Base-by-base conservation (phyloP, 1,140 invertebrate species). In the Apocrypta bakeri region DNA sequence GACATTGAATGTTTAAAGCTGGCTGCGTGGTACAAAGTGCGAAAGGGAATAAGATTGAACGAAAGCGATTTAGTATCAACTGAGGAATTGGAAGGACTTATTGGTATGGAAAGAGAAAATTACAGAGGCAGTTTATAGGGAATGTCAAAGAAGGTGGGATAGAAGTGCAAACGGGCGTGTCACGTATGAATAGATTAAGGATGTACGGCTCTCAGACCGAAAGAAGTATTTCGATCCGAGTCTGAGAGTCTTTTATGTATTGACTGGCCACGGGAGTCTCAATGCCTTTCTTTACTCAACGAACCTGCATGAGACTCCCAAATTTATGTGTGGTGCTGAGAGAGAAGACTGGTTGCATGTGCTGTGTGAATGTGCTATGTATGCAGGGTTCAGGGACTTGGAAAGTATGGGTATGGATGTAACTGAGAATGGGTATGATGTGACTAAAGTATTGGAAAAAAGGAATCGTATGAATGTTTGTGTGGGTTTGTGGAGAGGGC, bases 1-100 rank as follows among this genome's bases (percentile, higher is more conserved):
- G 85, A 88, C 33, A 61, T 87, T 48, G 78, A 61, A n/a, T 73
- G 71, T 7, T 29, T 48, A 31, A 40, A 63, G 40, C n/a, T 27
- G 76, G 56, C 31, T 8, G 42, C 64, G 0, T 17, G 6, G 7
- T 85, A 79, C 14, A 77, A 64, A 42, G 21, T 83, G 11, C 33
- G 71, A 24, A 80, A 82, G 27, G 64, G 82, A 11, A 29, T 33
- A 25, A 27, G 17, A 1, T 29, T 61, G 37, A 29, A 27, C 40
- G 74, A 61, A 21, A 8, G 1, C 11, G 69, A 72, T 29, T n/a
- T 40, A 17, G n/a, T 72, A 8, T 33, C 14, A 1, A 9, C 33
- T 21, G n/a, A 37, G 0, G 37, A 40, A 1, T 64, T 64, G 69
- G 29, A 72, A 12, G 17, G n/a, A 72, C 4, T 4, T 21, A 1